phyloP scores from a whole-genome alignment of 2,797 vertebrate species.

The Malacoraja senta region DNA sequence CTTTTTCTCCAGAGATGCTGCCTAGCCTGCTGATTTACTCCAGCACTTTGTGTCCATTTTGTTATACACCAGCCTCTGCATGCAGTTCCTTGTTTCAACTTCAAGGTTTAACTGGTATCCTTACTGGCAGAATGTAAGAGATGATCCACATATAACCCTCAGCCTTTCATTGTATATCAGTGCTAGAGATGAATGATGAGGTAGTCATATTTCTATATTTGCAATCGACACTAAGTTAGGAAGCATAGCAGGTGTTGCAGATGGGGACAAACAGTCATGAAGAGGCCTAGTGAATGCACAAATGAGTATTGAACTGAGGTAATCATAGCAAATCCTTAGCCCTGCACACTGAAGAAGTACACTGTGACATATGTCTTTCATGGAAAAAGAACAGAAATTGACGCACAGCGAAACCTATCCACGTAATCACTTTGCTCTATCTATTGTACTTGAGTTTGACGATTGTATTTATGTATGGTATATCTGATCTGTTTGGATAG shows the following conservation, averaged over 20 bases:
- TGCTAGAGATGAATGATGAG: neutral
- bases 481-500: no score
- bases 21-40: no score
- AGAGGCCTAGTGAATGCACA: neutral
- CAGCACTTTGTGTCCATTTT: no score
- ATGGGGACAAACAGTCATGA: neutral
- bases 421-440: neutral
- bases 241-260: neutral
- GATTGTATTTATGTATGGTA: no score
- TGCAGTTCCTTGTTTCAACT: no score
- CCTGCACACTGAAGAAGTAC: neutral
- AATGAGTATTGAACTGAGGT: neutral
- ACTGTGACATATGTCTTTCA: neutral
- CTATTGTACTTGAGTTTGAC: no score
- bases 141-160: no score
- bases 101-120: neutral
- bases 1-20: no score
- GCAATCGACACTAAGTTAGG: neutral
- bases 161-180: neutral
- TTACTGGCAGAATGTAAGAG: neutral
- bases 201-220: neutral
- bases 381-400: neutral
- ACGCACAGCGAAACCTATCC: neutral
- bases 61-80: no score
- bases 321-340: no score